A percentile compares a stretch with the other conserved stretches of the same genome.
Evolutionary conservation across 2,888 invertebrate genomes (phyloP).

Genomic region (Catotricha subobsoleta): DNA sequence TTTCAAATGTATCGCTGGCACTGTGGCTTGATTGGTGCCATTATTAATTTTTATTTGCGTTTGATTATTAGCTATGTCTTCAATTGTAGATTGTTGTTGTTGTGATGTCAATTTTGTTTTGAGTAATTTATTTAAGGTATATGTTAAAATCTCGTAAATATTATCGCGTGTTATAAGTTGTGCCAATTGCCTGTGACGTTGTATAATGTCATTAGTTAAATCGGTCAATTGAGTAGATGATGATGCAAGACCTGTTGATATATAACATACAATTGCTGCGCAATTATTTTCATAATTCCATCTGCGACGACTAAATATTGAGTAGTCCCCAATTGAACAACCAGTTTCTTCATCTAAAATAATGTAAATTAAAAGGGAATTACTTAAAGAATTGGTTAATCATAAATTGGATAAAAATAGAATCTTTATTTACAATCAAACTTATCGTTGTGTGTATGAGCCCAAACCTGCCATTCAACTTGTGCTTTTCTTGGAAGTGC

Average conservation of each 20-base stretch:
- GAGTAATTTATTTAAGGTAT: slow-evolving; percentile 32
- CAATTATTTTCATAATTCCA: slow-evolving; percentile 83
- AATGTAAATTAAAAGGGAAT: background rate
- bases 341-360: slow-evolving; percentile 69
- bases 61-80: slow-evolving; percentile 8
- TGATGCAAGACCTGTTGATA: slow-evolving; percentile 44
- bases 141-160: slow-evolving; percentile 37
- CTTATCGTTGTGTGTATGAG: slow-evolving; percentile 68
- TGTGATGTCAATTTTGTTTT: too few relatives aligned
- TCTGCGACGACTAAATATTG: slow-evolving; percentile 64
- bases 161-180: slow-evolving; percentile 31
- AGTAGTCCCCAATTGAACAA: slow-evolving; percentile 64
- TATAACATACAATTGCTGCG: slow-evolving; percentile 67
- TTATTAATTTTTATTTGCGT: slow-evolving; percentile 30
- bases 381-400: background rate
- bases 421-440: slow-evolving; percentile 53
- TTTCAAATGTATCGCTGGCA: slow-evolving; percentile 52
- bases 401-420: slow-evolving; percentile 1
- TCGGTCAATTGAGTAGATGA: slow-evolving; percentile 29
- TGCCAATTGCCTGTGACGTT: slow-evolving; percentile 23
- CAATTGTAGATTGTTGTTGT: slow-evolving; percentile 25
- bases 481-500: slow-evolving; percentile 60
- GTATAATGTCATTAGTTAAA: slow-evolving; percentile 26
- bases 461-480: slow-evolving; percentile 90
- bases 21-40: slow-evolving; percentile 27